A percentile compares a stretch with the other conserved stretches of the same genome.
phyloP scores from a whole-genome alignment of 2,113 vertebrate species.

The Rhynchomys soricoides region DNA sequence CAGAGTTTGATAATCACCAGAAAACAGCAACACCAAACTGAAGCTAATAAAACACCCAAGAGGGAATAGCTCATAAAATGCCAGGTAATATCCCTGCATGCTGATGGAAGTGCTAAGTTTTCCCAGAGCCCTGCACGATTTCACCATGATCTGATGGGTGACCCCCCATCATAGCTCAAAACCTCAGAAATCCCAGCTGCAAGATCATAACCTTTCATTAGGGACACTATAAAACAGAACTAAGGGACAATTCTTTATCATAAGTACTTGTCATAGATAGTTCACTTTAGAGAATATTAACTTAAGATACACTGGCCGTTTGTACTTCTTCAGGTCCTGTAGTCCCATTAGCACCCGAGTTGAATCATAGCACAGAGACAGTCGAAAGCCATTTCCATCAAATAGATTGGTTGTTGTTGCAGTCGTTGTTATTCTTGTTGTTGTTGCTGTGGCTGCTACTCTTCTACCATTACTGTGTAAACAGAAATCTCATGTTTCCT shows the following conservation, averaged over 20 bases:
- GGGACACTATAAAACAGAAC: accelerated
- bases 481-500: accelerated
- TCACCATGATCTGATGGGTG: accelerated
- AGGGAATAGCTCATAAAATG: accelerated
- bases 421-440: no score
- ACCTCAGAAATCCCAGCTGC: background rate
- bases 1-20: background rate
- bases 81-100: accelerated
- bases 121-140: no score
- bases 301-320: background rate
- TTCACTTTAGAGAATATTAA: background rate
- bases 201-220: background rate
- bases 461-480: background rate
- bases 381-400: background rate
- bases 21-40: background rate
- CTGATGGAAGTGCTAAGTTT: no score
- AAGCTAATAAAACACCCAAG: accelerated
- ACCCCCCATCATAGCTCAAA: background rate
- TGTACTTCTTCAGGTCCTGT: accelerated
- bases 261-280: background rate
- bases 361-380: background rate
- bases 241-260: background rate
- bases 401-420: background rate
- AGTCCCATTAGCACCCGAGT: background rate
- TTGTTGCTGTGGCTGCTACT: background rate